phyloP scores from a whole-genome alignment of 2,888 invertebrate genomes.

The Polylopha cassiicola region DNA sequence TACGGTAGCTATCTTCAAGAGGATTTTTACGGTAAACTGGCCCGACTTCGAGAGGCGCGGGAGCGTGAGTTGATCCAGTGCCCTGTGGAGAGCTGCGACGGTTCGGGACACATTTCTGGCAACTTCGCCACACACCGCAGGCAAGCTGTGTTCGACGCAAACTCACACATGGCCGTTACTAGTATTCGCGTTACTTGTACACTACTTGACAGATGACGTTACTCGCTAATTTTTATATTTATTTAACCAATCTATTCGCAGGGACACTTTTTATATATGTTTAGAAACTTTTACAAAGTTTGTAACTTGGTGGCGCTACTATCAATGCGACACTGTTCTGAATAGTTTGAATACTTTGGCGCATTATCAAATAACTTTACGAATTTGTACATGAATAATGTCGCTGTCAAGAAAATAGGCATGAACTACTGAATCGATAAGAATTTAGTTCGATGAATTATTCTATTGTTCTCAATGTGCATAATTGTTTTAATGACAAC shows the following conservation, averaged over 20 bases:
- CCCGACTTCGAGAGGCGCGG: constrained; percentile 79
- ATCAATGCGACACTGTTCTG: constrained; percentile 1
- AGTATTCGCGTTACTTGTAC: constrained; percentile 80
- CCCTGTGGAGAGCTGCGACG: constrained; percentile 88
- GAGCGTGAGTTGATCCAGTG: constrained; percentile 86
- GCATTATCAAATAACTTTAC: constrained; percentile 5
- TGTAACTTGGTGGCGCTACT: constrained; percentile 5
- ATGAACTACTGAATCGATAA: no score
- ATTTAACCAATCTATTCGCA: constrained; percentile 3
- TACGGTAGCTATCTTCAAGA: constrained; percentile 60
- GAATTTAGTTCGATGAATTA: no score
- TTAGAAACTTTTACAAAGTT: constrained; percentile 1
- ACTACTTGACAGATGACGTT: constrained; percentile 81
- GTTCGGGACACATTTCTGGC: constrained; percentile 91
- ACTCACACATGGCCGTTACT: constrained; percentile 66
- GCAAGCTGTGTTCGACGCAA: constrained; percentile 74
- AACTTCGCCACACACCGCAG: constrained; percentile 94
- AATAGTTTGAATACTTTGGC: constrained; percentile 11
- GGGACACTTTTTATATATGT: no score
- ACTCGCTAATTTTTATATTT: constrained; percentile 78
- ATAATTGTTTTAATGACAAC: no score
- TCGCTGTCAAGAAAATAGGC: no score
- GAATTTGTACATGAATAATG: no score
- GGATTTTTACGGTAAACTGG: constrained; percentile 60
- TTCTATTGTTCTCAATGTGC: no score